Conservation (phyloP, 2,888 invertebrate genomes). For the Eretmocerus hayati region DNA sequence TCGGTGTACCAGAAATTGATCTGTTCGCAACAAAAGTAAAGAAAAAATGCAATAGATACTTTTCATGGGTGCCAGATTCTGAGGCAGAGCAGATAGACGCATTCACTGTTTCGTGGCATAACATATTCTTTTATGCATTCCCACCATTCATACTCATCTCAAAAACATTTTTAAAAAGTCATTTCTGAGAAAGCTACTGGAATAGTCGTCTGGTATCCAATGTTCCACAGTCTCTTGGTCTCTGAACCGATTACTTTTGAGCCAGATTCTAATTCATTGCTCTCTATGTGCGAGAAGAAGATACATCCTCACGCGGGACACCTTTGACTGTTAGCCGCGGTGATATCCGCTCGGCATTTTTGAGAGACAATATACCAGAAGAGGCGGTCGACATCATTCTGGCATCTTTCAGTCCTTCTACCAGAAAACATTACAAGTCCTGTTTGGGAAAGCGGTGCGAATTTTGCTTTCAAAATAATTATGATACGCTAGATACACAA, state of each 20-base stretch:
- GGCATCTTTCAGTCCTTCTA: slow-evolving; percentile 1
- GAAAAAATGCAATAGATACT: not conserved
- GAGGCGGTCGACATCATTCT: not conserved
- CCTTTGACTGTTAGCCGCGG: not conserved
- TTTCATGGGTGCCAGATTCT: not conserved
- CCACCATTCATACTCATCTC: not conserved
- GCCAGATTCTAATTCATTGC: not conserved
- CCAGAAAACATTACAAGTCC: not conserved
- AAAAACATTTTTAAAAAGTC: not conserved
- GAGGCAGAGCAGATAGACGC: not conserved
- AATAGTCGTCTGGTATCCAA: not conserved
- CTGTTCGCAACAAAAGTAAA: not conserved
- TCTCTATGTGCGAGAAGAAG: not conserved
- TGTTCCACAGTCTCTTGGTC: not conserved
- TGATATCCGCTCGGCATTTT: not conserved
- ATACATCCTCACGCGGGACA: not conserved
- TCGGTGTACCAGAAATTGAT: not conserved
- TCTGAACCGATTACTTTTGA: not conserved
- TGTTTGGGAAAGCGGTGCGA: not conserved
- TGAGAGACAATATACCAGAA: not conserved
- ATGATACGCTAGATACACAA: not conserved
- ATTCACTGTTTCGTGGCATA: not conserved
- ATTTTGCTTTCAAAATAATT: not conserved
- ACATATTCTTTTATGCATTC: not conserved
- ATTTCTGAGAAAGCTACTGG: not conserved